A percentile compares a stretch with the other conserved stretches of the same genome.
These are phyloP conservation scores for Brenthis hecate DNA, from an alignment of 2,888 invertebrate genomes.

Conservation along the genomic window DNA sequence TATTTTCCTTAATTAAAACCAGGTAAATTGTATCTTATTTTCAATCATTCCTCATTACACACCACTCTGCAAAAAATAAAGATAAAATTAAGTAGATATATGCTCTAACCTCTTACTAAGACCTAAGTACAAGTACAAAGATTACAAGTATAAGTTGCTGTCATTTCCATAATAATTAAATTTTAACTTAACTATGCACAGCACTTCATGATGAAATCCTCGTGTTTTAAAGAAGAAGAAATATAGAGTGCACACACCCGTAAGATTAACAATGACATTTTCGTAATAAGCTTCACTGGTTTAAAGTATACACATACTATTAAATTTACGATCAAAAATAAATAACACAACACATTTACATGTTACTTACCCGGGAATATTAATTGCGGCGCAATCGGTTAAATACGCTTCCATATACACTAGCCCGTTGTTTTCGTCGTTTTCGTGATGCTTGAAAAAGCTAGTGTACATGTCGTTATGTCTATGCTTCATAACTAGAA, in stretches of 20 bases:
- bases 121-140: background rate
- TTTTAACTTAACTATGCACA: constrained; percentile 1
- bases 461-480: constrained; percentile 61
- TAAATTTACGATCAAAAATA: constrained; percentile 27
- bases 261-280: constrained; percentile 51
- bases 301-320: constrained; percentile 31
- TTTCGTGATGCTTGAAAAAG: constrained; percentile 77
- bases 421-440: constrained; percentile 81
- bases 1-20: constrained; percentile 63
- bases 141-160: background rate
- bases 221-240: constrained; percentile 42
- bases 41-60: constrained; percentile 80
- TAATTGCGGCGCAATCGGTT: constrained; percentile 84
- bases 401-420: constrained; percentile 83
- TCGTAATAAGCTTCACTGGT: constrained; percentile 41
- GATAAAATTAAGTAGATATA: constrained; percentile 50
- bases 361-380: constrained; percentile 75
- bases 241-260: constrained; percentile 60
- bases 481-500: constrained; percentile 45
- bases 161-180: constrained; percentile 13
- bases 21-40: constrained; percentile 64
- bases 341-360: constrained; percentile 44
- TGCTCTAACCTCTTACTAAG: constrained; percentile 61
- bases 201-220: constrained; percentile 28
- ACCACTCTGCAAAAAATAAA: constrained; percentile 77